phyloP scores from a whole-genome alignment of 2,888 invertebrate species.

The Nemotelus pantherinus region DNA sequence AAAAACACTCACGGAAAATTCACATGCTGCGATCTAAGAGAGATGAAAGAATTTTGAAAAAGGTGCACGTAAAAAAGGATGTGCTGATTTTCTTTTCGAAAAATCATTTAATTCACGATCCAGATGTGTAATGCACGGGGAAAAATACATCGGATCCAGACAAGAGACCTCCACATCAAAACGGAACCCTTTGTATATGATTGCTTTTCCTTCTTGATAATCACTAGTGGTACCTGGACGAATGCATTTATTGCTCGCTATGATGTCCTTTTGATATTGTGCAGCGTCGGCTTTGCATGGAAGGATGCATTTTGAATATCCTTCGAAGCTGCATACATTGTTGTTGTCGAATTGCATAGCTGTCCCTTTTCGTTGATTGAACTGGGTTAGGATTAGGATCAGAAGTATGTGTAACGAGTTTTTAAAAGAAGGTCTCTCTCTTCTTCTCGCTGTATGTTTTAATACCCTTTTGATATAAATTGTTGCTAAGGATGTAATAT shows the following conservation, averaged over 20 bases:
- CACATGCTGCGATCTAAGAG: constrained; percentile 41
- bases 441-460: neutral
- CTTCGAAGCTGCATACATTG: constrained; percentile 3
- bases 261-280: constrained; percentile 10
- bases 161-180: too few species aligned
- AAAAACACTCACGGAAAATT: constrained; percentile 31
- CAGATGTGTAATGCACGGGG: neutral
- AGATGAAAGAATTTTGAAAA: neutral
- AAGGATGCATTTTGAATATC: neutral
- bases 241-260: neutral
- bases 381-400: neutral
- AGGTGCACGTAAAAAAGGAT: neutral
- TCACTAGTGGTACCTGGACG: too few species aligned
- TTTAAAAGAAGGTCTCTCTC: neutral
- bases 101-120: constrained; percentile 4
- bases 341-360: neutral
- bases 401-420: neutral
- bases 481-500: too few species aligned
- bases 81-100: constrained; percentile 12
- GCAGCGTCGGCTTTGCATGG: neutral
- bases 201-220: too few species aligned
- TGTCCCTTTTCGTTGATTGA: neutral
- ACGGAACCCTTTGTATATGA: too few species aligned
- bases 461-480: too few species aligned
- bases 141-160: neutral